Evolutionary conservation across 2,113 vertebrate species (phyloP).

Genomic region (Aplodontia rufa): DNA sequence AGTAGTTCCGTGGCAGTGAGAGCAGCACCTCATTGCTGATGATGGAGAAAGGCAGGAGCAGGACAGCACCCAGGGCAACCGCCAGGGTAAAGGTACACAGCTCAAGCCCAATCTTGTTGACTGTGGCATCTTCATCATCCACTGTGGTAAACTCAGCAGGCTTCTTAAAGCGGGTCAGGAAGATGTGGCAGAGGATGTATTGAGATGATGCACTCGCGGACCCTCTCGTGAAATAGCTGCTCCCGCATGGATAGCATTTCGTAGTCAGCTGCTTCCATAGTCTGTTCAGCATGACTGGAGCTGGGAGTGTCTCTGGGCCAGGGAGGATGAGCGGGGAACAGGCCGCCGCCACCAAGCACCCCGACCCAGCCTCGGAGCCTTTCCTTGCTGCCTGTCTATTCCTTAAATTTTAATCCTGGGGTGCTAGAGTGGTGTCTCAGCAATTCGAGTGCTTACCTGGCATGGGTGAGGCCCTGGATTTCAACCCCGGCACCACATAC

Average conservation of each 20-base stretch:
- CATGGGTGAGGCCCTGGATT: too few species aligned
- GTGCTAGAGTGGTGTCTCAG: too few species aligned
- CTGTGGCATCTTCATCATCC: too few species aligned
- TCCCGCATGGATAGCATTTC: constrained; percentile 93
- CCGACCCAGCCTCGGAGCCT: constrained; percentile 58
- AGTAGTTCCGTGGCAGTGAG: constrained; percentile 95
- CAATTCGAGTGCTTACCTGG: too few species aligned
- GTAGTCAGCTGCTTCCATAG: constrained; percentile 90
- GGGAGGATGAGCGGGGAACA: constrained; percentile 50
- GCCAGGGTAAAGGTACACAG: constrained; percentile 98
- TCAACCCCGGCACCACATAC: too few species aligned
- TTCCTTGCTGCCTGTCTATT: background rate
- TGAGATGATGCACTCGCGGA: constrained; percentile 95
- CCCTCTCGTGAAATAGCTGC: constrained; percentile 94
- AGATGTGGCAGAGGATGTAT: too few species aligned
- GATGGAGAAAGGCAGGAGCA: constrained; percentile 98
- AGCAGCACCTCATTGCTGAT: constrained; percentile 98
- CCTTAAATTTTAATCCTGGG: constrained; percentile 24
- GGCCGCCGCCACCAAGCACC: constrained; percentile 60
- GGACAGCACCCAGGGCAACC: constrained; percentile 93
- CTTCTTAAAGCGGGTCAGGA: too few species aligned
- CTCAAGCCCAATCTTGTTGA: too few species aligned
- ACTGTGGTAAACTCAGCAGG: too few species aligned
- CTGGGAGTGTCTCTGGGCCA: constrained; percentile 60
- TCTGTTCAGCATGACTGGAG: constrained; percentile 87